A percentile compares a stretch with the other conserved stretches of the same genome.
Conservation (phyloP, 2,113 vertebrate genomes). For the Nesoenas mayeri region DNA sequence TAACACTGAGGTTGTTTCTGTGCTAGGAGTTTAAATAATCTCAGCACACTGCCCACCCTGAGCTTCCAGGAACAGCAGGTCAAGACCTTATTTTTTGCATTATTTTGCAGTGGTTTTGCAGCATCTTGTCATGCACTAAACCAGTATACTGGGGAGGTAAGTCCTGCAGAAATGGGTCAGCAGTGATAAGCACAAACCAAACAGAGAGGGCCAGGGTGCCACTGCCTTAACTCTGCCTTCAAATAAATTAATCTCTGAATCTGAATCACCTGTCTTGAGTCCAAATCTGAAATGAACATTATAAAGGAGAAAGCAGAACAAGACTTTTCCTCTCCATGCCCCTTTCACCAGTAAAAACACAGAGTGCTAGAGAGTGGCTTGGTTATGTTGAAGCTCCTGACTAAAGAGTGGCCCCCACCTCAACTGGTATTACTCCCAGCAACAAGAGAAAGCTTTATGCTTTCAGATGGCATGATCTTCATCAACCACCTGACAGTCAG, state of each 20-base stretch:
- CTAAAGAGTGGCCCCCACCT: neutral
- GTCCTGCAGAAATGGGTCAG: neutral
- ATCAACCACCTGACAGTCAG: neutral
- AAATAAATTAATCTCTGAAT: neutral
- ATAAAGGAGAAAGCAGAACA: neutral
- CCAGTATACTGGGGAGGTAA: neutral
- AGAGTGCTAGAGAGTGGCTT: neutral
- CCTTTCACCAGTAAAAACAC: neutral
- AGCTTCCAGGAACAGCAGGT: neutral
- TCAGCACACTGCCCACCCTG: neutral
- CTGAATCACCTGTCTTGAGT: neutral
- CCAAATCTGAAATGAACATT: neutral
- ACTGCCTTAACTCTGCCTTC: neutral
- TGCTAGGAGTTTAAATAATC: neutral
- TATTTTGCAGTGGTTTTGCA: neutral
- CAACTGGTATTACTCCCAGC: neutral
- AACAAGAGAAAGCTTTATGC: neutral
- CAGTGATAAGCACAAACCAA: neutral
- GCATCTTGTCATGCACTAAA: neutral
- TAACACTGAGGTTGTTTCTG: rapidly evolving
- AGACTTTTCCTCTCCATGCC: neutral
- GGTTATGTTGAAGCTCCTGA: neutral
- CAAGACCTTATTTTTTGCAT: neutral
- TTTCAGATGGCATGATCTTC: neutral
- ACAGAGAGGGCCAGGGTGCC: neutral